Evolutionary conservation across 2,797 vertebrate species (phyloP), one percentile per base, ranked within the genome.

Genomic region (Scarus forsteni): DNA sequence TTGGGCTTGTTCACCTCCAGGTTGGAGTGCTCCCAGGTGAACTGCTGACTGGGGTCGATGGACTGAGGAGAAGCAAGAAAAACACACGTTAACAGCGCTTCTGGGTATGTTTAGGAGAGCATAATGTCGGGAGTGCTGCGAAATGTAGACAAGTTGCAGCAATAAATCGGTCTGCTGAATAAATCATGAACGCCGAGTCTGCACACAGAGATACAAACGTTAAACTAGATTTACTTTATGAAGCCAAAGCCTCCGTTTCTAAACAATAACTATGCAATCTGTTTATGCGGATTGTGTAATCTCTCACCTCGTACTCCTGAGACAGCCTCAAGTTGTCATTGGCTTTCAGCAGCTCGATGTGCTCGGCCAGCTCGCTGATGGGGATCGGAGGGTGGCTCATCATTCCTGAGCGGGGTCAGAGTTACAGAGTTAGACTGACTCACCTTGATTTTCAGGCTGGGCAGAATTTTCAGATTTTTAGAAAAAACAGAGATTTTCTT

Each of bases 1-100:
- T 99, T 99, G 60, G 97, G 96, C 73, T 99, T 99, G 95, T 99
- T 99, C 74, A 98, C 97, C 61, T 99, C 97, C 58, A 99, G 95
- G 94, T 99, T 99, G 10, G 98, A 99, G 60, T 98, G 96, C 45
- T 99, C 98, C 98, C 98, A 99, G 1, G 97, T 99, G 92, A 99
- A 99, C 92, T 99, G 98, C 94, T 99, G 97, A 43, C 98, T 96
- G 0, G 98, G 97, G 73, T 99, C 97, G 3, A 99, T 96, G 60
- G 98, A 99, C 97, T 98, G 87, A 0, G 70, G 69, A 63, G 50
- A 39, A 51, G 52, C 50, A 81, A 65, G 51, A 88, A 8, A 61
- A 3, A 38, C 1, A 56, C 51, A 53, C 35, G 54, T 84, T 75
- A 62, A 71, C 43, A 45, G 16, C 0, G 59, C 8, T n/a, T 2